A percentile compares a stretch with the other conserved stretches of the same genome.
Conservation (phyloP, 2,113 vertebrate genomes). For the Gasterosteus nipponicus region DNA sequence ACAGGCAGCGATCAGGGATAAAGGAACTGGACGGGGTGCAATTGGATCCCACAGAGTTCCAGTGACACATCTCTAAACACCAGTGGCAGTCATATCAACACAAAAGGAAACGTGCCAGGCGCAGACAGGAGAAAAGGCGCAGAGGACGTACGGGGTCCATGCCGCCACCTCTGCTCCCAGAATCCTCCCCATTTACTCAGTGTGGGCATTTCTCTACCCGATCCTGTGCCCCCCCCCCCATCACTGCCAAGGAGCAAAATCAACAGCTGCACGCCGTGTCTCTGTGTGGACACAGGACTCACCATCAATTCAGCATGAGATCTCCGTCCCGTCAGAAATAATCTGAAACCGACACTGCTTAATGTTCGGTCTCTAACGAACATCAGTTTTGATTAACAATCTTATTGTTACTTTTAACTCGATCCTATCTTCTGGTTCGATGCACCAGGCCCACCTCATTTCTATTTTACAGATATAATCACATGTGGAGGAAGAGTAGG, state of each 20-base stretch:
- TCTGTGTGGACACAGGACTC: no score
- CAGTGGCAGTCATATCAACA: background rate
- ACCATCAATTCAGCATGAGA: background rate
- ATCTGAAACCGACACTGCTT: background rate
- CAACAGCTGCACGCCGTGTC: background rate
- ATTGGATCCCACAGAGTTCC: background rate
- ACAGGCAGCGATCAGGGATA: background rate
- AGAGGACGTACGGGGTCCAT: background rate
- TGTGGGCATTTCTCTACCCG: background rate
- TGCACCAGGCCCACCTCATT: background rate
- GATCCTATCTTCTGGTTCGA: background rate
- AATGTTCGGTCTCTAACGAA: background rate
- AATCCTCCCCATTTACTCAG: no score
- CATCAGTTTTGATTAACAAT: background rate
- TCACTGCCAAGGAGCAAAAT: background rate
- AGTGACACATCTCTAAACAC: background rate
- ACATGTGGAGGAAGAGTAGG: background rate
- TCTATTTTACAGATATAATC: background rate
- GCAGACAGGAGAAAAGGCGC: background rate
- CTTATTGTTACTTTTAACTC: background rate
- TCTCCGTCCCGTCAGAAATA: background rate
- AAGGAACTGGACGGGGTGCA: background rate
- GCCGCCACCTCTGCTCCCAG: background rate
- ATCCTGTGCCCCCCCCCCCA: background rate
- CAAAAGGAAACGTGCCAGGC: background rate